Base-by-base conservation (phyloP, 2,888 invertebrate species). In the Pharmacophagus antenor region DNA sequence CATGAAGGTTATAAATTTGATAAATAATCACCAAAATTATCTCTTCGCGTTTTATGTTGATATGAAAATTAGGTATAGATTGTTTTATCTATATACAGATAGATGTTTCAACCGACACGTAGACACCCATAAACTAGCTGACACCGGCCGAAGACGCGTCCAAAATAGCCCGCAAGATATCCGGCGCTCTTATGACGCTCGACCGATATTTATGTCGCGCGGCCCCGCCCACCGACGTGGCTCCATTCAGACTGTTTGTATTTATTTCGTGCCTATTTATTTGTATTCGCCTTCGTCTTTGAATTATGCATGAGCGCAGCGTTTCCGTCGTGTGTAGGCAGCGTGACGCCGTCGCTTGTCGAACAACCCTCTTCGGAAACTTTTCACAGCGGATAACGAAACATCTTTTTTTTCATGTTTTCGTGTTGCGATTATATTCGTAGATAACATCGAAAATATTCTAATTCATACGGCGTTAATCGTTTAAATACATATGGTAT, bases 261-360 rank as follows among this genome's bases (percentile, higher is more conserved):
- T 89, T 88, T 90, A 88, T 89, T 89, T 83, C 82, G 82, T 85
- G 86, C 82, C 89, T 88, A 89, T 90, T 89, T 90, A 90, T 89
- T 90, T 89, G 89, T 90, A 88, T 89, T 89, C 86, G 88, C 80
- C 81, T 85, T 84, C 72, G 82, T 79, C 77, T 88, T 85, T 90
- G 89, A 90, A 90, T 90, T 84, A 90, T 88, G 82, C 85, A 90
- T 89, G 88, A 88, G 85, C 84, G 75, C 76, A 84, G 79, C 82
- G 84, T 89, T 88, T 88, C 89, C 89, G 87, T 80, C 85, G 88
- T 87, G 89, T 87, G 89, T 89, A 90, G 89, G 90, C 88, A 82
- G 89, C 89, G 85, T 90, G 90, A 89, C 89, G 89, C 89, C 89
- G 78, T 65, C 51, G 56, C 62, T 61, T 60, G 64, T 61, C 53